Evolutionary conservation across 2,113 vertebrate species (phyloP).

Genomic region (Empidonax traillii): DNA sequence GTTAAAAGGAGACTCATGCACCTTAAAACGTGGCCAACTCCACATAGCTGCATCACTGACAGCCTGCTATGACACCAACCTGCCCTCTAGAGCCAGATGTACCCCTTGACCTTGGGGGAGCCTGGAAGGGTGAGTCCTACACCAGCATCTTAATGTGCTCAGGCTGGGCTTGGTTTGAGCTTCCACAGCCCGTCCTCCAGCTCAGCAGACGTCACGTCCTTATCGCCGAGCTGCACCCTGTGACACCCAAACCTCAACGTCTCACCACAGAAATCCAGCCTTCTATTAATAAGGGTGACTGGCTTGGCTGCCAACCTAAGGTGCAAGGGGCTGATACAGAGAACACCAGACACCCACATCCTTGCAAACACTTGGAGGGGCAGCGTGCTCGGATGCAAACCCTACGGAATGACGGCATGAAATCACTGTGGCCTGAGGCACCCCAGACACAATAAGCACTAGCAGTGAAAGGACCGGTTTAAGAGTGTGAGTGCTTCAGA

Average conservation of each 20-base stretch:
- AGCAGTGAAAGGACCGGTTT: neutral
- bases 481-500: neutral
- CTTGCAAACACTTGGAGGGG: neutral
- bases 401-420: neutral
- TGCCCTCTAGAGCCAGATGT: neutral
- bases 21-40: neutral
- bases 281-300: conserved; percentile 53
- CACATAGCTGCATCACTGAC: accelerated
- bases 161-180: neutral
- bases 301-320: neutral
- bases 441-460: neutral
- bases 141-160: neutral
- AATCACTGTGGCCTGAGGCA: neutral
- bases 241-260: conserved; percentile 59
- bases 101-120: neutral
- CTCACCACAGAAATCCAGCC: conserved; percentile 64
- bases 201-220: neutral
- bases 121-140: neutral
- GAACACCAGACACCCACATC: conserved; percentile 17
- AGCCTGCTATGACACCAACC: neutral
- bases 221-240: conserved; percentile 13
- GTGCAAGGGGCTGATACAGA: conserved; percentile 42
- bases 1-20: neutral
- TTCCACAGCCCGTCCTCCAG: neutral
- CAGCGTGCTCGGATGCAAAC: neutral